Evolutionary conservation across 1,140 invertebrate species (phyloP).

Genomic region (Caenorhabditis briggsae): DNA sequence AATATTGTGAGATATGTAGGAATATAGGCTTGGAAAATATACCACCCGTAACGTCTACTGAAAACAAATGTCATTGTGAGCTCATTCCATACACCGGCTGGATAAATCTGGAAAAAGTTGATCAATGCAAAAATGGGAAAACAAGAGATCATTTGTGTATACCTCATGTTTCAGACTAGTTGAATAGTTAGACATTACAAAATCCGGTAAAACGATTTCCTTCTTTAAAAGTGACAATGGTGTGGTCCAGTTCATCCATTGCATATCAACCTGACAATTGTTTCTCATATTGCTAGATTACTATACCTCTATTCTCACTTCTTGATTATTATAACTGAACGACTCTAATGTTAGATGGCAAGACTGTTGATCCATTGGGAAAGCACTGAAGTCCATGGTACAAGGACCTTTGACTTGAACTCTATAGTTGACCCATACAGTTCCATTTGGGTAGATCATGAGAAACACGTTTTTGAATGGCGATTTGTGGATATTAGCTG

Average conservation of each 20-base stretch:
- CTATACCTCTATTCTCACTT: slow-evolving; percentile 4
- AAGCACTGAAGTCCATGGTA: slow-evolving; percentile 70
- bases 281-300: background rate
- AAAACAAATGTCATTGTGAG: slow-evolving; percentile 72
- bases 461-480: slow-evolving; percentile 73
- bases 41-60: slow-evolving; percentile 71
- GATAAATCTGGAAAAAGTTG: slow-evolving; percentile 64
- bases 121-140: background rate
- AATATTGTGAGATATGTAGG: slow-evolving; percentile 75
- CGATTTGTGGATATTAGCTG: slow-evolving; percentile 70
- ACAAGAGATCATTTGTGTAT: background rate
- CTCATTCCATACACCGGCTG: slow-evolving; percentile 73
- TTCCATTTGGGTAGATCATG: slow-evolving; percentile 74
- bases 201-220: slow-evolving; percentile 70
- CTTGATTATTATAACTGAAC: slow-evolving; percentile 74
- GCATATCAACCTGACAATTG: slow-evolving; percentile 68
- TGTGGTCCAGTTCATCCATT: slow-evolving; percentile 67
- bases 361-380: slow-evolving; percentile 70
- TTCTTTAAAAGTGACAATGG: slow-evolving; percentile 69
- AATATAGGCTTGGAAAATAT: slow-evolving; percentile 74
- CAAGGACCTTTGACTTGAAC: slow-evolving; percentile 72
- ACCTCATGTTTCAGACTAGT: slow-evolving; percentile 71
- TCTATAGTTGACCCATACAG: slow-evolving; percentile 71
- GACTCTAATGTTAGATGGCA: slow-evolving; percentile 71
- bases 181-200: slow-evolving; percentile 70